Evolutionary conservation across 2,888 invertebrate species (phyloP), one percentile per base, ranked within the genome.

Genomic region (Nomada ruficornis): DNA sequence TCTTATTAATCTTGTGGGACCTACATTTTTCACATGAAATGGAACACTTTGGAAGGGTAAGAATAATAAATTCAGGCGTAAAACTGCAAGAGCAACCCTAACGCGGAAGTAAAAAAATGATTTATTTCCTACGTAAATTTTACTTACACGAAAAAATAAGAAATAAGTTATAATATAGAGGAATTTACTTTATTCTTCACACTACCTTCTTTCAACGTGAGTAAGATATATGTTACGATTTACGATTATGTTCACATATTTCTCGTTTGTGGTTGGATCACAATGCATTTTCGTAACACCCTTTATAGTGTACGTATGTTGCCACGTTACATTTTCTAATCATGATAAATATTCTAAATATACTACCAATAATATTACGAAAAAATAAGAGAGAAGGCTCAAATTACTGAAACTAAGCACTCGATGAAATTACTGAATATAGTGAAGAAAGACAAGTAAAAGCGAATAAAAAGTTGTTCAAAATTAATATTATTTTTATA

Each of bases 161-260:
- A 10, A 23, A 23, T 15, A 23, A 23, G 55, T 54, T 3, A 42
- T 20, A 55, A 57, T 55, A 42, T 68, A 23, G 9, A 18, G 11
- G 15, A 42, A 44, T n/a, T 20, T n/a, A 42, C 42, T 23, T 36
- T 15, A n/a, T 44, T n/a, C 18, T 42, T 55, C 20, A 15, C n/a
- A 54, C 2, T 20, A 18, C 15, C 23, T 57, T 68, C 18, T 42
- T 68, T 68, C 4, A 36, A 36, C 20, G n/a, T 10, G 55, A 55
- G 26, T 10, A 50, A 50, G 13, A 57, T 42, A 55, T 68, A 55
- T 42, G 36, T 47, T 47, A 13, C 47, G 2, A 47, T 47, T 47
- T 47, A 54, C 54, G n/a, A 36, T 55, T 54, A 54, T 20, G 54
- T 55, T 36, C 36, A 29, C n/a, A 67, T 54, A 54, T 23, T 52